Percentiles rank a stretch among this genome's conserved stretches.
Conservation (phyloP, 2,113 vertebrate species). For the Chlorodrepanis virens region DNA sequence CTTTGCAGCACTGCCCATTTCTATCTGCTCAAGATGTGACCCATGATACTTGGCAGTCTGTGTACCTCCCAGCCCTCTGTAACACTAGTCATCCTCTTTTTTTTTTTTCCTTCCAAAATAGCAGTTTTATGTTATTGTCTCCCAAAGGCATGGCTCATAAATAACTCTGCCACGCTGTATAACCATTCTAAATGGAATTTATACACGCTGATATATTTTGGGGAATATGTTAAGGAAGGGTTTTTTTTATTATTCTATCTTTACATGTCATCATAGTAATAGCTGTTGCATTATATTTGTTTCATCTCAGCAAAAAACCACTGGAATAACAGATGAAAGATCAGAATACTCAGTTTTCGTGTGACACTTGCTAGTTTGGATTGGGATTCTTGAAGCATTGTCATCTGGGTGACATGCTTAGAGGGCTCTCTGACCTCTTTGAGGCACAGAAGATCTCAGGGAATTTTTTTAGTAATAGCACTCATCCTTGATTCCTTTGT, state of each 20-base stretch:
- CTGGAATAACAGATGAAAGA: constrained; percentile 66
- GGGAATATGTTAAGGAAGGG: constrained; percentile 74
- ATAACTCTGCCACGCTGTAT: constrained; percentile 71
- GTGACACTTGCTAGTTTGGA: constrained; percentile 6
- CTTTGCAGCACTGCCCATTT: constrained; percentile 12
- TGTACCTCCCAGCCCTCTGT: neutral
- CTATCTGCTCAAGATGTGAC: constrained; percentile 22
- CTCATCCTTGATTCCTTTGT: neutral
- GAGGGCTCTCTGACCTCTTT: neutral
- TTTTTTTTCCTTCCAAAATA: neutral
- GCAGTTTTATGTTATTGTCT: constrained; percentile 47
- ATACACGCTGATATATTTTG: constrained; percentile 54
- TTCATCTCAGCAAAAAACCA: constrained; percentile 70
- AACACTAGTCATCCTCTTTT: neutral
- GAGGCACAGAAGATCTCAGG: neutral
- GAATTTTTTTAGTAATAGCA: neutral
- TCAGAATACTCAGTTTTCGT: constrained; percentile 52
- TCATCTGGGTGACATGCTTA: neutral
- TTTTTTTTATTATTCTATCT: constrained; percentile 76
- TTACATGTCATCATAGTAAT: constrained; percentile 73
- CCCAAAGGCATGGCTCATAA: constrained; percentile 70
- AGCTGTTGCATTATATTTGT: constrained; percentile 69
- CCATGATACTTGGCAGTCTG: constrained; percentile 19
- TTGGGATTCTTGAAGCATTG: neutral
- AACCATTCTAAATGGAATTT: constrained; percentile 76